Percentiles rank a stretch among this genome's conserved stretches.
phyloP scores from a whole-genome alignment of 1,140 invertebrate genomes.

The Hyles vespertilio region DNA sequence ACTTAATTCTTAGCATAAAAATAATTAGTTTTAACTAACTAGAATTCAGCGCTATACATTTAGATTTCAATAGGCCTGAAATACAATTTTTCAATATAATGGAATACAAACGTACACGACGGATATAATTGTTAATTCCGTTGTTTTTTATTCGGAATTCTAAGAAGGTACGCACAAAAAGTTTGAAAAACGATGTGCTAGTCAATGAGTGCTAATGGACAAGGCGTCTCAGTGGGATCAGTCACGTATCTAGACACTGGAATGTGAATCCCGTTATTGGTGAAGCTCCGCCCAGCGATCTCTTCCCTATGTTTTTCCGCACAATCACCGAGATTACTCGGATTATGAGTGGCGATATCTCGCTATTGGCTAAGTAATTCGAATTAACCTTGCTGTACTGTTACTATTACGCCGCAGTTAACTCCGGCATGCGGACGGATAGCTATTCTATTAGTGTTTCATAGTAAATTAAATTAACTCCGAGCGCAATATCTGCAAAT shows the following conservation, averaged over 20 bases:
- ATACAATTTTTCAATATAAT: background rate
- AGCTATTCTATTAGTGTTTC: constrained; percentile 31
- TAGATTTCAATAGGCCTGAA: background rate
- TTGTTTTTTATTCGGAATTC: too few species aligned
- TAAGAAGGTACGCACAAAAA: too few species aligned
- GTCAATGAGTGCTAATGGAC: constrained; percentile 1
- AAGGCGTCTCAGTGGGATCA: constrained; percentile 1
- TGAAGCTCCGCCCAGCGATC: constrained; percentile 38
- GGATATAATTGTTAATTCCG: too few species aligned
- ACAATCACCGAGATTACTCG: constrained; percentile 35
- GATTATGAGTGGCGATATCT: constrained; percentile 31
- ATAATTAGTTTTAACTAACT: too few species aligned
- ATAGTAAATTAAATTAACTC: constrained; percentile 31
- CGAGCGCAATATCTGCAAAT: constrained; percentile 17
- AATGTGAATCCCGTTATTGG: constrained; percentile 47
- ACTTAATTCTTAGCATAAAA: too few species aligned
- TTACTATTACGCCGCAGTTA: constrained; percentile 32
- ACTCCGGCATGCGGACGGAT: constrained; percentile 24
- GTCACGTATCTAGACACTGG: constrained; percentile 15
- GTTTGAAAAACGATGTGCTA: background rate
- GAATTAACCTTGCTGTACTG: constrained; percentile 34
- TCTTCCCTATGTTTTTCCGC: constrained; percentile 24
- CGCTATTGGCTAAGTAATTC: constrained; percentile 39
- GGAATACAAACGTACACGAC: too few species aligned
- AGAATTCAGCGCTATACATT: too few species aligned